Conservation (phyloP, 2,113 vertebrate genomes). For the Paramisgurnus dabryanus region DNA sequence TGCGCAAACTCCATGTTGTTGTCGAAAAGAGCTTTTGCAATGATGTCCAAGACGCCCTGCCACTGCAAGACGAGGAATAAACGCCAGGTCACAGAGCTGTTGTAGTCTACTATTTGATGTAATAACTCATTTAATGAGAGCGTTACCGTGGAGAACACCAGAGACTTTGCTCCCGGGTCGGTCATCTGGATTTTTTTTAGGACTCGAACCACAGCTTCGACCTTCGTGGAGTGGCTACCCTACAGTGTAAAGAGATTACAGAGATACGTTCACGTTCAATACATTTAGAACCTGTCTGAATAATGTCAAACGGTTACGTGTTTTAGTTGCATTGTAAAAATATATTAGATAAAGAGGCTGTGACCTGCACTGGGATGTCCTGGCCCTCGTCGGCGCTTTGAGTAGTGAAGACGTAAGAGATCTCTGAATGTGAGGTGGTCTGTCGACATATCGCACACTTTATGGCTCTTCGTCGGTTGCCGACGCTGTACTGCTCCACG, state of each 20-base stretch:
- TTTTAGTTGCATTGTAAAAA: not conserved
- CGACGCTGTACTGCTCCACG: conserved; percentile 93
- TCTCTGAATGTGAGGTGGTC: conserved; percentile 92
- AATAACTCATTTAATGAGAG: conserved; percentile 3
- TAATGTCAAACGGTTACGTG: not conserved
- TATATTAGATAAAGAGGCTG: not conserved
- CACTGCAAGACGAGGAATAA: conserved; percentile 77
- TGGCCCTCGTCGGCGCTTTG: conserved; percentile 84
- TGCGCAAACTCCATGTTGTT: conserved; percentile 96
- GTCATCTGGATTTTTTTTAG: conserved; percentile 90
- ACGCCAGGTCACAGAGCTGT: not conserved
- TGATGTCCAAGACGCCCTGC: conserved; percentile 96
- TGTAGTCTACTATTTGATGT: conserved; percentile 6
- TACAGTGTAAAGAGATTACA: conserved; percentile 59
- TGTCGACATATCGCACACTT: conserved; percentile 97
- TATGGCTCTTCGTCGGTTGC: conserved; percentile 86
- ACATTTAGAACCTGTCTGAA: not conserved
- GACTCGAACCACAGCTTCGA: conserved; percentile 94
- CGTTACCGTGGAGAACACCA: conserved; percentile 95
- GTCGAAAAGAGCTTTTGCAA: conserved; percentile 94
- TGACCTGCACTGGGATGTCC: conserved; percentile 92
- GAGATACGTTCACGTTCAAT: not conserved
- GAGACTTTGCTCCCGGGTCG: conserved; percentile 90
- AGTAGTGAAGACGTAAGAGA: conserved; percentile 96
- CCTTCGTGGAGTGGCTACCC: conserved; percentile 99